These are phyloP conservation scores for Battus philenor DNA, from an alignment of 1,140 invertebrate species.

Conservation along the genomic window DNA sequence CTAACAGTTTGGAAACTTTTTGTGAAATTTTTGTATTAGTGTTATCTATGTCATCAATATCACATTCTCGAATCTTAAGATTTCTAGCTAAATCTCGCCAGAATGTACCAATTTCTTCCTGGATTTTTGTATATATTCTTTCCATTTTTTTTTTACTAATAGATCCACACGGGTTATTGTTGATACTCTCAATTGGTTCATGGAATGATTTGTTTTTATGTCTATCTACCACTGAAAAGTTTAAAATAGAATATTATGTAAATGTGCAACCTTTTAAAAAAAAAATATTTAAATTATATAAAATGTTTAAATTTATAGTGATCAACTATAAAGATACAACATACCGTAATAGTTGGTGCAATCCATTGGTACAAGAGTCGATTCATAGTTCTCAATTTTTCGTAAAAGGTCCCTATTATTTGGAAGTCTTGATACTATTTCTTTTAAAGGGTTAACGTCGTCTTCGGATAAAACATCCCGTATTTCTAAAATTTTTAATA, in stretches of 20 bases:
- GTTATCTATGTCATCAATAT: conserved; percentile 72
- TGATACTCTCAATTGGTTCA: conserved; percentile 2
- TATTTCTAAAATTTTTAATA: conserved; percentile 53
- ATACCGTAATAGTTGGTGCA: conserved; percentile 45
- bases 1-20: conserved; percentile 42
- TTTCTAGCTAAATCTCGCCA: conserved; percentile 76
- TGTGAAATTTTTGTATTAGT: conserved; percentile 25
- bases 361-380: conserved; percentile 23
- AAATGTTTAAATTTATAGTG: not conserved
- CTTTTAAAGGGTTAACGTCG: conserved; percentile 46
- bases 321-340: conserved; percentile 10
- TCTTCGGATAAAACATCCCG: conserved; percentile 56
- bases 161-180: conserved; percentile 18
- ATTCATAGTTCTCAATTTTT: conserved; percentile 44
- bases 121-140: conserved; percentile 45
- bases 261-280: not conserved
- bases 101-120: conserved; percentile 68
- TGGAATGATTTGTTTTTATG: not conserved
- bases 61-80: conserved; percentile 69
- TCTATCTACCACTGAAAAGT: conserved; percentile 5
- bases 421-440: conserved; percentile 36
- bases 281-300: not conserved
- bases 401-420: conserved; percentile 35
- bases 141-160: conserved; percentile 39
- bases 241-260: not conserved